Evolutionary conservation across 1,140 invertebrate genomes (phyloP), one percentile per base, ranked within the genome.

Genomic region (Oscheius sp.): DNA sequence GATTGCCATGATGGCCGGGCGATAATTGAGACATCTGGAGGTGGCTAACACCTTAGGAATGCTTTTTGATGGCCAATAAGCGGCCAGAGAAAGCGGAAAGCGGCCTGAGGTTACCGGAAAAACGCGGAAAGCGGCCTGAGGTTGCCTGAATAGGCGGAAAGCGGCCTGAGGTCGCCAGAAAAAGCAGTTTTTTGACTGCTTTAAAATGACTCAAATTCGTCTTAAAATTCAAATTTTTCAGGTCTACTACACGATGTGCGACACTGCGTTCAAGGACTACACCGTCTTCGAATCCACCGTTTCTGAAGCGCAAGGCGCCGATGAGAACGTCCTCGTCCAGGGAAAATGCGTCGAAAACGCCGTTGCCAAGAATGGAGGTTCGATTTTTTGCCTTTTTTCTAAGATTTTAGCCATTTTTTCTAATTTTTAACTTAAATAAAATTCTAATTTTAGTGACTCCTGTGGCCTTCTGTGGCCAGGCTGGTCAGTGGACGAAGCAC

Each of bases 401-500:
- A n/a, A n/a, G 7, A 55, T 26, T 13, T 15, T 42, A 42, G 38
- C n/a, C 38, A 42, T n/a, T 42, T 42, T n/a, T 42, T 42, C 10
- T n/a, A n/a, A n/a, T n/a, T n/a, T n/a, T n/a, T n/a, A n/a, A n/a
- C n/a, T 42, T 42, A 42, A 42, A 42, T 55, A 7, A 26, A 13
- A 23, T 13, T 13, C 28, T 15, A 13, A 20, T 13, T 55, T 23
- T 26, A 55, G 49, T 20, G 7, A 26, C 15, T 13, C 49, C 49
- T 13, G 49, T 55, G 23, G 49, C 49, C 49, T 55, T 55, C 23
- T 55, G 49, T 23, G 49, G 49, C 7, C 49, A 15, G 7, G 49
- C 49, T 4, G 49, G 49, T 20, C 49, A 55, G 23, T 55, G 49
- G 49, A 55, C 49, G 49, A 55, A 55, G 49, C 49, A 55, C 49